Percentiles rank a stretch among this genome's conserved stretches.
phyloP scores from a whole-genome alignment of 1,140 invertebrate species.

The Eriocheir sinensis region DNA sequence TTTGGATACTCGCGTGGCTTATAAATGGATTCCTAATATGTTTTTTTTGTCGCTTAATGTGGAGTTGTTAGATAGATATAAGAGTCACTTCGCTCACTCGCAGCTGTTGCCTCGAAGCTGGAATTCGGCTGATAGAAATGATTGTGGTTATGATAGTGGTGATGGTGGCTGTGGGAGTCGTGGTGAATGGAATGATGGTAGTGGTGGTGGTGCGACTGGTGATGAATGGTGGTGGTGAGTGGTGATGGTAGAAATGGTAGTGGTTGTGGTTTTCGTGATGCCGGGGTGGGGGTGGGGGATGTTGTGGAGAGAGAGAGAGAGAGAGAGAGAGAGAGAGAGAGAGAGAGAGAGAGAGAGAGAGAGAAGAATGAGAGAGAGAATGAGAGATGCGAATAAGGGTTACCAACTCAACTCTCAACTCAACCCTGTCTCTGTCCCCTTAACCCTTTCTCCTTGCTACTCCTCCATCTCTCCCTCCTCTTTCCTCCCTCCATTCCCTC shows the following conservation, averaged over 20 bases:
- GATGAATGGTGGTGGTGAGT: no score
- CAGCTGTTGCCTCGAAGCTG: background rate
- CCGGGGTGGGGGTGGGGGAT: background rate
- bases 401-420: constrained; percentile 37
- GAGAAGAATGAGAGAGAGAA: background rate
- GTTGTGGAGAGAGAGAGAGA: background rate
- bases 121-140: background rate
- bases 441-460: background rate
- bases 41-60: background rate
- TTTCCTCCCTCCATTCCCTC: background rate
- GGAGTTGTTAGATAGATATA: background rate
- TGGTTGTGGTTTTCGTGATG: background rate
- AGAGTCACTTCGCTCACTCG: background rate
- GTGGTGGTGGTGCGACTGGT: no score
- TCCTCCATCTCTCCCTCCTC: background rate
- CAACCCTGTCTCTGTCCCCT: background rate
- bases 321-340: background rate
- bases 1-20: no score
- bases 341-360: background rate
- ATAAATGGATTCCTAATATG: no score
- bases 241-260: no score
- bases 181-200: no score
- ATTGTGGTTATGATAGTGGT: background rate
- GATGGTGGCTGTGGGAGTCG: no score
- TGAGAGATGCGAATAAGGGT: background rate